Percentiles rank a stretch among this genome's conserved stretches.
Conservation (phyloP, 2,888 invertebrate genomes). For the Drosophila quinaria region DNA sequence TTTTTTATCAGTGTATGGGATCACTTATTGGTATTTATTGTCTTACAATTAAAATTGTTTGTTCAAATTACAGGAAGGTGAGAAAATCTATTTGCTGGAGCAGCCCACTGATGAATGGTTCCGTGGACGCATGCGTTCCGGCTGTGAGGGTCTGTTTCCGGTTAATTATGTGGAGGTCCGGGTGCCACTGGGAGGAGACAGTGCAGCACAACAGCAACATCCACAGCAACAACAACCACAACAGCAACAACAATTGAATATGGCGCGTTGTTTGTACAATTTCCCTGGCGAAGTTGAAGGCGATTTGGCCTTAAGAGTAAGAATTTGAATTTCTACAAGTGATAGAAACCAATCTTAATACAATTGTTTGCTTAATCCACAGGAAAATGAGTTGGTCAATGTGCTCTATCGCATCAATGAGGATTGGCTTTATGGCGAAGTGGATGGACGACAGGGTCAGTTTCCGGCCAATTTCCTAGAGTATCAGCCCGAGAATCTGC, state of each 20-base stretch:
- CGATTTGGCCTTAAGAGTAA: slow-evolving; percentile 87
- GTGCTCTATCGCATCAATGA: slow-evolving; percentile 90
- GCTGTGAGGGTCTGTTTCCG: slow-evolving; percentile 93
- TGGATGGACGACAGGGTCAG: slow-evolving; percentile 89
- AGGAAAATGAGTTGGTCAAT: slow-evolving; percentile 88
- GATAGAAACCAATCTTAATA: neutral
- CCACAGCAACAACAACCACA: slow-evolving; percentile 21
- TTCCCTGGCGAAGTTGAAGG: slow-evolving; percentile 89
- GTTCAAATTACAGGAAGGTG: slow-evolving; percentile 87
- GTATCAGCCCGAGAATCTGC: slow-evolving; percentile 86
- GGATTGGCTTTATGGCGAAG: slow-evolving; percentile 93
- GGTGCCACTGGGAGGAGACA: slow-evolving; percentile 88
- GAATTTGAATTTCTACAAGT: neutral
- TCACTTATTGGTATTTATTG: too few relatives aligned
- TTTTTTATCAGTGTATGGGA: too few relatives aligned
- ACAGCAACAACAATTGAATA: slow-evolving; percentile 28
- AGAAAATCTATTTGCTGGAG: slow-evolving; percentile 90
- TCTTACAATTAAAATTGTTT: neutral
- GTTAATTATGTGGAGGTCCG: slow-evolving; percentile 91
- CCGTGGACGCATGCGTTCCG: slow-evolving; percentile 89
- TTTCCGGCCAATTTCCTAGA: slow-evolving; percentile 93
- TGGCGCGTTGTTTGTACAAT: slow-evolving; percentile 89
- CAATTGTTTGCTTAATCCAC: neutral
- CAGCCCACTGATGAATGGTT: slow-evolving; percentile 93
- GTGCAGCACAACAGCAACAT: slow-evolving; percentile 19